Evolutionary conservation across 2,888 invertebrate genomes (phyloP).

Genomic region (Drosophila melanosoma): DNA sequence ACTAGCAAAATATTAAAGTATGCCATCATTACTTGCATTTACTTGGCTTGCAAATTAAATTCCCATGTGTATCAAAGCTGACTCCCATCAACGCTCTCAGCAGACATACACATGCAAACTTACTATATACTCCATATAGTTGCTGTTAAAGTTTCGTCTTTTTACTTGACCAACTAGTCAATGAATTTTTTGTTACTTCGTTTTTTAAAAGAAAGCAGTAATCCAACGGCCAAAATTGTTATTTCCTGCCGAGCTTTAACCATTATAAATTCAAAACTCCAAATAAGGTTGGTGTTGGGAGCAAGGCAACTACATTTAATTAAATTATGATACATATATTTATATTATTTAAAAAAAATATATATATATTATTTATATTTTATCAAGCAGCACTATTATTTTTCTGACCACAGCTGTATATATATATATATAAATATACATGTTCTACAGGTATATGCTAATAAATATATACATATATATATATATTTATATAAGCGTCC

Average conservation of each 20-base stretch:
- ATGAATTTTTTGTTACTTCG: neutral
- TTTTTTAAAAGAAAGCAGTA: neutral
- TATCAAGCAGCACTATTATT: neutral
- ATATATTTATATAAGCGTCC: neutral
- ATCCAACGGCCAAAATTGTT: neutral
- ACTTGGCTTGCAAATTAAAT: conserved; percentile 72
- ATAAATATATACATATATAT: conserved; percentile 25
- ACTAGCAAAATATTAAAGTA: conserved; percentile 77
- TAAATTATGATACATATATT: neutral
- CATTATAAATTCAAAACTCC: neutral
- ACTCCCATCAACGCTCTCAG: conserved; percentile 10
- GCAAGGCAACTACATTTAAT: neutral
- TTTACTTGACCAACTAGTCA: neutral
- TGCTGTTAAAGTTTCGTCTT: neutral
- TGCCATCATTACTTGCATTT: conserved; percentile 63
- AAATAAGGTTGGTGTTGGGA: neutral
- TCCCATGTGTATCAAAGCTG: conserved; percentile 55
- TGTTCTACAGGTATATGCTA: neutral
- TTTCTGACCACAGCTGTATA: neutral
- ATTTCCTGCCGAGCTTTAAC: neutral
- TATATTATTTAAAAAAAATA: neutral
- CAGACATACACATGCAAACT: neutral
- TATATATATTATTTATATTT: neutral
- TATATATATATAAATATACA: neutral
- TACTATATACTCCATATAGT: neutral